Conservation (phyloP, 2,113 vertebrate species). For the Petroica traversi region DNA sequence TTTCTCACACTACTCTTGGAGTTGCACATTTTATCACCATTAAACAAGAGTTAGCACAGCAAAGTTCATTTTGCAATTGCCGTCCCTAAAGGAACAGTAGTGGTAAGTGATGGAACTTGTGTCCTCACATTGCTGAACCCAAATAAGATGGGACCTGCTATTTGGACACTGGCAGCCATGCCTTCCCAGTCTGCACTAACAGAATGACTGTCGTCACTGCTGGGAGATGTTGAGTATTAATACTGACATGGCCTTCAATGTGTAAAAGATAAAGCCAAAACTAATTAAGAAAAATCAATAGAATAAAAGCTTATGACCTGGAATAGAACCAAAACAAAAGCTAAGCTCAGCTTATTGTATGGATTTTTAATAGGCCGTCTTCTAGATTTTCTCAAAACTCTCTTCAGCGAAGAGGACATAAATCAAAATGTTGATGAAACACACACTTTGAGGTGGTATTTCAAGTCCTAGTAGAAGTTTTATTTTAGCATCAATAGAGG, state of each 20-base stretch:
- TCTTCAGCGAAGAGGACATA: background rate
- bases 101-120: background rate
- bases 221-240: background rate
- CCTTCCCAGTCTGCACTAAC: background rate
- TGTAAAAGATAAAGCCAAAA: background rate
- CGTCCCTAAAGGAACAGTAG: background rate
- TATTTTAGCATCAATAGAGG: background rate
- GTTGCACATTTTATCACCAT: background rate
- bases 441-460: background rate
- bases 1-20: background rate
- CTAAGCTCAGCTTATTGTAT: background rate
- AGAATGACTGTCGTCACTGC: background rate
- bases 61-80: background rate
- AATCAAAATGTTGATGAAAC: background rate
- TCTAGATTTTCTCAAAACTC: background rate
- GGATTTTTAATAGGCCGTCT: background rate
- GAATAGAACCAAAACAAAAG: background rate
- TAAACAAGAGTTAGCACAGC: background rate
- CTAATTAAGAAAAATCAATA: slow-evolving; percentile 19
- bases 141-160: background rate
- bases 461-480: background rate
- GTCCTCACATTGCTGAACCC: background rate
- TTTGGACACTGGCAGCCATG: background rate
- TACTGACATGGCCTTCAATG: background rate
- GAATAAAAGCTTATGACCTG: background rate